Conservation (phyloP, 2,888 invertebrate genomes). For the Euclidia mi region DNA sequence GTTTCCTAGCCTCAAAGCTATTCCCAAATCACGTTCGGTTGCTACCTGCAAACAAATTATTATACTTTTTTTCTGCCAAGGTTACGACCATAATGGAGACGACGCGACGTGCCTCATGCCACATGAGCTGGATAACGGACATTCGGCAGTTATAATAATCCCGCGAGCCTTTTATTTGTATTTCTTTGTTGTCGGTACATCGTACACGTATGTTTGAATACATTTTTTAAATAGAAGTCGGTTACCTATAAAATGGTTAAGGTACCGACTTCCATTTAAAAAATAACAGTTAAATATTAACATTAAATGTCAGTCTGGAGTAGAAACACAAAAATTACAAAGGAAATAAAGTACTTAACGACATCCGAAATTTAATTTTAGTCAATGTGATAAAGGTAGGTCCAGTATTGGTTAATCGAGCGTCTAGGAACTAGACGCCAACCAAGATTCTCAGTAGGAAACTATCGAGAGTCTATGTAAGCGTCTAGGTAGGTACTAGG, state of each 20-base stretch:
- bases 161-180: conserved; percentile 27
- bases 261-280: no score
- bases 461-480: no score
- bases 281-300: no score
- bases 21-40: conserved; percentile 64
- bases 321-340: no score
- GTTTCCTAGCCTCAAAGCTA: conserved; percentile 16
- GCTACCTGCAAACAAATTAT: conserved; percentile 68
- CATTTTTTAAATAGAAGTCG: conserved; percentile 7
- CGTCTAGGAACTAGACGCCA: no score
- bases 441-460: no score
- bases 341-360: no score
- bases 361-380: no score
- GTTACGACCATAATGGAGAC: conserved; percentile 57
- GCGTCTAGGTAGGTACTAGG: no score
- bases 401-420: no score
- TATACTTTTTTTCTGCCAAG: conserved; percentile 63
- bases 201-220: conserved; percentile 7
- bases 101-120: conserved; percentile 51
- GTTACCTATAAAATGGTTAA: not conserved
- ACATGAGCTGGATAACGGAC: conserved; percentile 56
- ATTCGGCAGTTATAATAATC: conserved; percentile 42
- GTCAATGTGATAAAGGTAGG: no score
- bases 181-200: conserved; percentile 28
- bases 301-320: no score